Base-by-base conservation (phyloP, 2,113 vertebrate genomes). In the Hemicordylus capensis region DNA sequence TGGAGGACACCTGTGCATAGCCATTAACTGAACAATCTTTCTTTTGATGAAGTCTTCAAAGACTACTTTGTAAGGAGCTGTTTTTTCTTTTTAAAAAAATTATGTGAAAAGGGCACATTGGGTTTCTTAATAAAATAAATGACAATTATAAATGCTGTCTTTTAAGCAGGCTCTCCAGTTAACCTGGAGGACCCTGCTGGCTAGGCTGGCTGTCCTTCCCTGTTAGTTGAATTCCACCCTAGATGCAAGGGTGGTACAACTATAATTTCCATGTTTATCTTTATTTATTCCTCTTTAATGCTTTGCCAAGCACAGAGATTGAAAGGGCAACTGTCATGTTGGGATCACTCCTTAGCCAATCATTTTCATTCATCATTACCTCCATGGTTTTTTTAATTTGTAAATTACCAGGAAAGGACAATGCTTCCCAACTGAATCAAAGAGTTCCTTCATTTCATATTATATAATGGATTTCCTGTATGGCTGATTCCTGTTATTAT, bases 281-380 rank as follows among this genome's bases (percentile, higher is more conserved):
- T 89, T 76, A 86, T 83, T 81, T 92, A 81, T 77, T 37, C 39
- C 79, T 74, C 79, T 92, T 89, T 92, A 90, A 91, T 85, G 58
- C 22, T 5, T 42, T 93, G 90, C 80, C 82, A 93, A 87, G 46
- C 44, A 31, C n/a, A 80, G 22, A 12, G 78, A 15, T 67, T 85
- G 67, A 90, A 91, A 93, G 73, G 67, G 54, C 58, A 39, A 54
- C 15, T 70, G 80, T 14, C 24, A 86, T 87, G 86, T 87, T 89
- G 54, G 87, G 64, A 89, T 85, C 48, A n/a, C 8, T 89, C 24
- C 80, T 39, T 80, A 80, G 56, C 31, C 87, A 70, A 0, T 77
- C 9, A 85, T 72, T 54, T 78, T 72, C 67, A 87, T 79, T 83
- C n/a, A 82, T 76, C 46, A 64, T 34, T 73, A 31, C 31, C 46